Evolutionary conservation across 2,888 invertebrate genomes (phyloP).

Genomic region (Ectemnius cavifrons): DNA sequence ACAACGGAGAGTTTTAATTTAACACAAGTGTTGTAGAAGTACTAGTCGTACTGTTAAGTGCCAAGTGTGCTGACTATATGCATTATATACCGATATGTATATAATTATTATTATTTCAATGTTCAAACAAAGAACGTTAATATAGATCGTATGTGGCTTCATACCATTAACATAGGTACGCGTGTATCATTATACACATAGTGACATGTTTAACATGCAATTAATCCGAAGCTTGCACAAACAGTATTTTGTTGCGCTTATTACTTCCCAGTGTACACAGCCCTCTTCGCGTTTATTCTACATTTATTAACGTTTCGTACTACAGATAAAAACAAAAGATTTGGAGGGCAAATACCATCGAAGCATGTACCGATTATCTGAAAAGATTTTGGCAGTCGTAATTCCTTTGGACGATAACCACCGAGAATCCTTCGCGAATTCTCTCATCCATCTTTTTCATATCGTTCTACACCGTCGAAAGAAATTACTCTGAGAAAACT

Average conservation of each 20-base stretch:
- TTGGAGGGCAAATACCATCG: conserved; percentile 28
- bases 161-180: conserved; percentile 75
- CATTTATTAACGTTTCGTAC: conserved; percentile 48
- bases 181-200: conserved; percentile 74
- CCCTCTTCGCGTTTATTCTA: conserved; percentile 65
- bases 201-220: conserved; percentile 78
- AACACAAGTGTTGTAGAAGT: conserved; percentile 44
- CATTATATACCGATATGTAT: conserved; percentile 75
- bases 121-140: conserved; percentile 75
- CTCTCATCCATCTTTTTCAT: too few relatives aligned
- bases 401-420: conserved; percentile 31
- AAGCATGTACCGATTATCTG: conserved; percentile 13
- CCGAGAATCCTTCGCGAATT: too few relatives aligned
- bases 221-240: conserved; percentile 77
- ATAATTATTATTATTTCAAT: conserved; percentile 69
- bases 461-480: too few relatives aligned
- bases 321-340: conserved; percentile 45
- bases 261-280: conserved; percentile 75
- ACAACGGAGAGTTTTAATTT: conserved; percentile 39
- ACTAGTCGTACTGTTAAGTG: conserved; percentile 61
- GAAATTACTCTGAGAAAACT: too few relatives aligned
- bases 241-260: conserved; percentile 75
- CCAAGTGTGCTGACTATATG: conserved; percentile 70
- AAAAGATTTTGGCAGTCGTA: conserved; percentile 23
- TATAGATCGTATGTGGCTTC: conserved; percentile 69